A percentile compares a stretch with the other conserved stretches of the same genome.
Evolutionary conservation across 37 sponge, comb jelly and placozoan genomes (phyloP).

Genomic region (Theonella swinhoei): DNA sequence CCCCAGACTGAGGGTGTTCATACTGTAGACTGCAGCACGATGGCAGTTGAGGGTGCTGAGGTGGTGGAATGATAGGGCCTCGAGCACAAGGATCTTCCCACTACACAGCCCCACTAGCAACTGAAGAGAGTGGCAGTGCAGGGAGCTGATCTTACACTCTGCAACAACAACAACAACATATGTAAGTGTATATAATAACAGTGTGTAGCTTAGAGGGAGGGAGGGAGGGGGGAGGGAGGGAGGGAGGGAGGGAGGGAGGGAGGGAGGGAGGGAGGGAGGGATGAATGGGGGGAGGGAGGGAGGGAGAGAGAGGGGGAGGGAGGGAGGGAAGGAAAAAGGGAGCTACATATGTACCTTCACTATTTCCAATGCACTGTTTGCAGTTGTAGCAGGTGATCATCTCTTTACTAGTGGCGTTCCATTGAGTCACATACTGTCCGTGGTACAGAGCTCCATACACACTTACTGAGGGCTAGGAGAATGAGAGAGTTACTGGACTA

Average conservation of each 20-base stretch:
- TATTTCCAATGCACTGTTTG: conserved; percentile 7
- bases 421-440: conserved; percentile 66
- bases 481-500: no score
- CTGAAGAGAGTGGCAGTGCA: conserved; percentile 26
- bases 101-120: conserved; percentile 51
- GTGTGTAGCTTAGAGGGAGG: no score
- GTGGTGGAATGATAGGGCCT: conserved; percentile 14
- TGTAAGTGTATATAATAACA: not conserved
- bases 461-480: conserved; percentile 2
- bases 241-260: not conserved
- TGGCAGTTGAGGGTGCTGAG: conserved; percentile 27
- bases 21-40: not conserved
- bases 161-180: not conserved
- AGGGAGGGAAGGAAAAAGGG: not conserved
- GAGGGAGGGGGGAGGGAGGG: not conserved
- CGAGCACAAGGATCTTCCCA: conserved; percentile 59
- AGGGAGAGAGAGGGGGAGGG: conserved; percentile 14
- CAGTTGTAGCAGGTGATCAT: conserved; percentile 32
- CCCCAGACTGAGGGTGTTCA: conserved; percentile 18
- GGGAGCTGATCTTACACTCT: conserved; percentile 45
- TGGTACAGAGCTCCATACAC: conserved; percentile 63
- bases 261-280: conserved; percentile 3
- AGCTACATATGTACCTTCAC: conserved; percentile 15
- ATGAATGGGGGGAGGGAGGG: conserved; percentile 19
- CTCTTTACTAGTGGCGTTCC: conserved; percentile 39